Base-by-base conservation (phyloP, 2,888 invertebrate genomes). In the Lysandra coridon region DNA sequence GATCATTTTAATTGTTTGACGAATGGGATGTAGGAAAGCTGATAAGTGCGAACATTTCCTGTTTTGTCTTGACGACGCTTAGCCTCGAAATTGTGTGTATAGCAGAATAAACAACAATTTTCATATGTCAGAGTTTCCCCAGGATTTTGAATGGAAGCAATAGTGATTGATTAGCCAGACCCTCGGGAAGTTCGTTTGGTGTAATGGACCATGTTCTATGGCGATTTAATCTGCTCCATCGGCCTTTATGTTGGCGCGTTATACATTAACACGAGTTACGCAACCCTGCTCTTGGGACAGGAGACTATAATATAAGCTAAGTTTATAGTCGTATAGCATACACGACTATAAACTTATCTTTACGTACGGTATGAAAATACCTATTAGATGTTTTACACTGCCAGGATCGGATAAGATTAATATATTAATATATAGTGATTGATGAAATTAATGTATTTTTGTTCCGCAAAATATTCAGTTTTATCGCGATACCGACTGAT, bases 61-160 rank as follows among this genome's bases (percentile, higher is more conserved):
- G 30, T 64, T 64, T 30, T 10, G 10, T 62, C 23, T 62, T 62
- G 23, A 62, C 12, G 14, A 69, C 23, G 12, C 30, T 33, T 14
- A 69, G 17, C 33, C 14, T 4, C 33, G 30, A 30, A 30, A 69
- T 69, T 37, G 69, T 37, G 33, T 69, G 33, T 14, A 33, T 17
- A 40, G 23, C 14, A 44, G 49, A 78, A 62, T 78, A 44, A 69
- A 78, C 44, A 44, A 23, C 40, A 40, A 69, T 69, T 69, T 78
- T 69, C 69, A 37, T 69, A 69, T 14, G 37, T 69, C 69, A 69
- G 5, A 69, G 69, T 37, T 69, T 37, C 69, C 33, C 64, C 33
- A 5, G 14, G 69, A 69, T 69, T 86, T 87, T 88, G 87, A 90
- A 88, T 87, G 88, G 84, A 86, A 88, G 89, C 88, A 89, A 89